These are phyloP conservation scores for Chaetops frenatus DNA, from an alignment of 2,113 vertebrate species.

Conservation along the genomic window DNA sequence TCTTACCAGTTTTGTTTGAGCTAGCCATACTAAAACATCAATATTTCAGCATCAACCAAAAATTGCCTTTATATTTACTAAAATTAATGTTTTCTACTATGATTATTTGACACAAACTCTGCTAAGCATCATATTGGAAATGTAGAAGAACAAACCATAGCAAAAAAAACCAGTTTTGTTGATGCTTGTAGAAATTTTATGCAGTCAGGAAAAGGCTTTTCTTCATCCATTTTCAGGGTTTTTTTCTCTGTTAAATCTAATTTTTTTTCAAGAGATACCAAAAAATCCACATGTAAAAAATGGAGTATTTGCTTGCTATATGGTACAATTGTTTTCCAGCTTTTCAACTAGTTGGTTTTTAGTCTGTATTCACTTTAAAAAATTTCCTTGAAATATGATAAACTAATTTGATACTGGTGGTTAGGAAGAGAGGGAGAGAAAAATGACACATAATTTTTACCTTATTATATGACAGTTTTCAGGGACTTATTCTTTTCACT, in stretches of 20 bases:
- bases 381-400: not conserved
- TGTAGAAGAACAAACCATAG: not conserved
- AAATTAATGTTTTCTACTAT: not conserved
- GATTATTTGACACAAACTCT: not conserved
- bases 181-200: not conserved
- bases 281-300: not conserved
- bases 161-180: not conserved
- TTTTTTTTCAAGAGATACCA: not conserved
- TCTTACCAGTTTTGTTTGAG: not conserved
- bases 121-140: not conserved
- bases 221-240: not conserved
- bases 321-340: rapidly evolving
- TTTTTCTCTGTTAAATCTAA: not conserved
- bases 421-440: not conserved
- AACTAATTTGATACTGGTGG: not conserved
- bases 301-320: not conserved
- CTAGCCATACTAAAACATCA: not conserved
- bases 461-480: not conserved
- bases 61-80: not conserved
- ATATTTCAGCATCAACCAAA: not conserved
- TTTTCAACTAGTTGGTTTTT: not conserved
- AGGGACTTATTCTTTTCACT: not conserved
- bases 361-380: not conserved
- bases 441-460: not conserved
- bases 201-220: not conserved